Base-by-base conservation (phyloP, 2,888 invertebrate genomes). In the Callyntrura sp. region DNA sequence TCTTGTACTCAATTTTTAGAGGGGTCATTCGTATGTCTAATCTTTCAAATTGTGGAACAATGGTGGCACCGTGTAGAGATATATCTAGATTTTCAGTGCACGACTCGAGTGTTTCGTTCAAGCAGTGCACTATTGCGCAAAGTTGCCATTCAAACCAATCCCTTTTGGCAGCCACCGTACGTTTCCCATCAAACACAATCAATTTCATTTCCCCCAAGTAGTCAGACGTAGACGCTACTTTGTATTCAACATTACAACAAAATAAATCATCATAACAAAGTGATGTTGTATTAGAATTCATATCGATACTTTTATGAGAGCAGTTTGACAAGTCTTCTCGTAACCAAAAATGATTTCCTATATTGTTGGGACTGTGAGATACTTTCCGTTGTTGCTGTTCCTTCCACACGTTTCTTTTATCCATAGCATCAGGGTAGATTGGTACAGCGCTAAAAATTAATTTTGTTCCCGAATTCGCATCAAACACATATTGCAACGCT, bases 81-180 rank as follows among this genome's bases (percentile, higher is more conserved):
- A 14, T 51, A n/a, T 55, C n/a, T n/a, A 23, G 12, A n/a, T 89
- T 91, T 85, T 85, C 92, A 11, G 93, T 91, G 79, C 94, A 95
- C 1, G 94, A 94, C 1, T 51, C 78, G 0, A 94, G 14, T 0
- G 94, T 93, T 0, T 94, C 92, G 81, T 94, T 93, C 0, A 93
- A 85, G 88, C 94, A 94, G 73, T 94, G 94, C 35, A 94, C 91
- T 14, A 95, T 76, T 0, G 93, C 94, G 89, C 95, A 95, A 0
- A 94, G 91, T 60, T 94, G 93, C 45, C 94, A 90, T 20, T 93
- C 93, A 79, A 91, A 90, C 68, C 90, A 86, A 43, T 90, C 93
- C 14, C 88, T 62, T 9, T 91, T 88, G 0, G 91, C 88, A 9
- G 90, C 92, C 20, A 93, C 94, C 0, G 83, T 43, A 4, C 94